Evolutionary conservation across 2,888 invertebrate species (phyloP).

Genomic region (Erebia palarica): DNA sequence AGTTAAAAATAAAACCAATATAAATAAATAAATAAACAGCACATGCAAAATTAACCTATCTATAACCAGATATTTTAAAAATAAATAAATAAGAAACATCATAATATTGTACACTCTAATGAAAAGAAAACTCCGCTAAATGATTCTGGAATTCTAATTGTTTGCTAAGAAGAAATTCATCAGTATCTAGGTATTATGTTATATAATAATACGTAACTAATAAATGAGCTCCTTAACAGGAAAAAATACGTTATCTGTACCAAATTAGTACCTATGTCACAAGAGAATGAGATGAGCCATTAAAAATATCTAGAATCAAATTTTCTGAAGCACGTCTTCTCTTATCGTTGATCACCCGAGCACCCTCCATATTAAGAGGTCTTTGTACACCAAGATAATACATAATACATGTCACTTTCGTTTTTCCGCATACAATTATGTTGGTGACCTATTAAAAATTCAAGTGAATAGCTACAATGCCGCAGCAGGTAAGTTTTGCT

Average conservation of each 20-base stretch:
- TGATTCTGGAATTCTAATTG: too few species aligned
- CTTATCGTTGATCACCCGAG: constrained; percentile 15
- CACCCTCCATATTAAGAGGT: constrained; percentile 17
- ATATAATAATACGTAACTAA: too few species aligned
- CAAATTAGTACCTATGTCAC: neutral
- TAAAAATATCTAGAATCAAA: constrained; percentile 13
- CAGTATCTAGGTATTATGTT: too few species aligned
- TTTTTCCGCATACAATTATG: constrained; percentile 32
- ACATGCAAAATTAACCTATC: too few species aligned
- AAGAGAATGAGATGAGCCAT: neutral
- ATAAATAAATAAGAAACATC: too few species aligned
- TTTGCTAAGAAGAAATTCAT: too few species aligned
- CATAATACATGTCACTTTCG: constrained; percentile 19
- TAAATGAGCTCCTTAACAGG: neutral
- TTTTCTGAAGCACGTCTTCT: constrained; percentile 15
- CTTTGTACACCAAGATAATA: constrained; percentile 22
- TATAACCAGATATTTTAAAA: too few species aligned
- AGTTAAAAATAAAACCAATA: too few species aligned
- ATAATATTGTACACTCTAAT: too few species aligned
- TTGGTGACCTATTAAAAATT: constrained; percentile 30
- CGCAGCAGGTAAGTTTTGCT: neutral
- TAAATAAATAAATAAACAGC: too few species aligned
- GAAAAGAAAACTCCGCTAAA: too few species aligned
- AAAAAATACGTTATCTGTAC: neutral
- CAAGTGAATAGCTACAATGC: constrained; percentile 3